These are phyloP conservation scores for Arion vulgaris DNA, from an alignment of 1,140 invertebrate species.

Conservation along the genomic window DNA sequence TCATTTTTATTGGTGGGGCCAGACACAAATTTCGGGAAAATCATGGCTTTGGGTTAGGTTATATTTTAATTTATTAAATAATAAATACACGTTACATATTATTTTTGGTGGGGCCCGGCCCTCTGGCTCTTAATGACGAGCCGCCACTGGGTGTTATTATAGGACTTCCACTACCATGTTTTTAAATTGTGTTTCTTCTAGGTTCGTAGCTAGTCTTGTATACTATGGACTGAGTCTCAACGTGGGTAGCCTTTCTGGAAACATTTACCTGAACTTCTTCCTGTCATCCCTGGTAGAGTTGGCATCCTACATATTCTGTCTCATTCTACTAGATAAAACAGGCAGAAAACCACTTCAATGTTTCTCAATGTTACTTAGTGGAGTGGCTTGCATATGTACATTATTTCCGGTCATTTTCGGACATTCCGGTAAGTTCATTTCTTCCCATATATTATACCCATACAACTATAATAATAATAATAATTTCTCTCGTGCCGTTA, in stretches of 20 bases:
- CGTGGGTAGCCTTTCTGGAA: conserved; percentile 49
- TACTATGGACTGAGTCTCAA: conserved; percentile 78
- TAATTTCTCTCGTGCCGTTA: too few relatives aligned
- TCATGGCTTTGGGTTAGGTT: too few relatives aligned
- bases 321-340: conserved; percentile 63
- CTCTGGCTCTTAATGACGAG: too few relatives aligned
- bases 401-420: conserved; percentile 55
- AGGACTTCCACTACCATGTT: too few relatives aligned
- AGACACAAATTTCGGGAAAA: too few relatives aligned
- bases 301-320: conserved; percentile 80
- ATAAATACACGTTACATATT: too few relatives aligned
- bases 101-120: too few relatives aligned
- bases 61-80: too few relatives aligned
- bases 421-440: conserved; percentile 40
- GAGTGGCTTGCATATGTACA: conserved; percentile 55
- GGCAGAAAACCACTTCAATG: conserved; percentile 54
- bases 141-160: too few relatives aligned
- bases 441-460: not conserved
- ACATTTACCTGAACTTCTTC: conserved; percentile 62
- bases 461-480: too few relatives aligned
- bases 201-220: conserved; percentile 80
- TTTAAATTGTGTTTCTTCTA: too few relatives aligned
- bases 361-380: conserved; percentile 53
- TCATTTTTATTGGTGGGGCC: too few relatives aligned
- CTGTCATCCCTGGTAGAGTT: conserved; percentile 80